A percentile compares a stretch with the other conserved stretches of the same genome.
Conservation (phyloP, 2,888 invertebrate species). For the Sarcophaga rosellei region DNA sequence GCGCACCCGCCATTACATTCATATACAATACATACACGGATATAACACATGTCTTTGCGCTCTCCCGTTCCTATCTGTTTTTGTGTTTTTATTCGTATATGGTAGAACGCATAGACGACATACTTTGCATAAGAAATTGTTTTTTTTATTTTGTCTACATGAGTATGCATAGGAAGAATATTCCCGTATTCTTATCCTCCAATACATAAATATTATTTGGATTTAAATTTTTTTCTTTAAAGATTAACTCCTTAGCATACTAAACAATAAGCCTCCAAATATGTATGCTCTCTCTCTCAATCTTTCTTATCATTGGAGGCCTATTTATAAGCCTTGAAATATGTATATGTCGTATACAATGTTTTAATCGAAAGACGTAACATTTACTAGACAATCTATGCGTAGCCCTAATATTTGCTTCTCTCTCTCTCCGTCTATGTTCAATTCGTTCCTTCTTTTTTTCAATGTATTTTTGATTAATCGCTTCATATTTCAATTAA, state of each 20-base stretch:
- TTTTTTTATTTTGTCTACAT: neutral
- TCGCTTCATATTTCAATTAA: conserved; percentile 61
- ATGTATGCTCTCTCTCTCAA: too few relatives aligned
- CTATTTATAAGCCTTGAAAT: too few relatives aligned
- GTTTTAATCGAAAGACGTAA: too few relatives aligned
- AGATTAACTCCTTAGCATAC: too few relatives aligned
- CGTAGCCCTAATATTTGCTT: neutral
- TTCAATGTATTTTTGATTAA: conserved; percentile 53
- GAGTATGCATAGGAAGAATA: neutral
- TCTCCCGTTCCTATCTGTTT: neutral
- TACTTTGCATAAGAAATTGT: conserved; percentile 61
- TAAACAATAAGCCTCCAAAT: too few relatives aligned
- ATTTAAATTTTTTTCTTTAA: too few relatives aligned
- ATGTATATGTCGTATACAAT: too few relatives aligned
- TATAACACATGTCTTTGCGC: neutral
- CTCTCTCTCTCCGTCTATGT: neutral
- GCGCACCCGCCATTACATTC: neutral
- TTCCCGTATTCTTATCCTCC: neutral
- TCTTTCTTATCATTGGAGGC: too few relatives aligned
- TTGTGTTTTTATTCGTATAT: neutral
- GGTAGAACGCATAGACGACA: conserved; percentile 53
- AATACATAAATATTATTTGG: neutral
- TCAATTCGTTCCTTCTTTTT: neutral
- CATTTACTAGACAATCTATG: neutral
- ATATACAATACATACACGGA: neutral